Evolutionary conservation across 2,888 invertebrate genomes (phyloP).

Genomic region (Stenchaetothrips biformis): DNA sequence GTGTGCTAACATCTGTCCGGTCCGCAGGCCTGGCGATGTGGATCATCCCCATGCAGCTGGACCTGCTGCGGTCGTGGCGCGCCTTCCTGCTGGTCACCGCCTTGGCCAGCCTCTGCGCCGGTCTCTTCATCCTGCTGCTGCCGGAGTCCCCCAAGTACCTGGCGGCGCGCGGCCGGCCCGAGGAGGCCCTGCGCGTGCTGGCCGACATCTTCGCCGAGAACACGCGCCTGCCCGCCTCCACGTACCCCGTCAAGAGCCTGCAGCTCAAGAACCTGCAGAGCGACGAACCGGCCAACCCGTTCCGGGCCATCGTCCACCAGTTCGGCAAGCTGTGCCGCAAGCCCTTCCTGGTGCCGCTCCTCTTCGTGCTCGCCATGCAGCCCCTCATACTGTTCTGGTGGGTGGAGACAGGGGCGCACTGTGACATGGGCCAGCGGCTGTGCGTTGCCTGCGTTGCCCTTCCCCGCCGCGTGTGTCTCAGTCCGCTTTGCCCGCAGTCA

Average conservation of each 20-base stretch:
- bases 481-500: background rate
- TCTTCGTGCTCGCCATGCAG: background rate
- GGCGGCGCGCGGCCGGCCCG: background rate
- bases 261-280: background rate
- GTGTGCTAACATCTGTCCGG: background rate
- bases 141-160: conserved; percentile 8
- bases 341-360: background rate
- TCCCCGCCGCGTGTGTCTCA: too few relatives aligned
- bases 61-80: background rate
- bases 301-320: background rate
- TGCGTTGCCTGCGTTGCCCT: too few relatives aligned
- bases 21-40: background rate
- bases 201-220: background rate
- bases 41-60: background rate
- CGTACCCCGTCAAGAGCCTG: background rate
- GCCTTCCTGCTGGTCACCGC: background rate
- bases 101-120: background rate
- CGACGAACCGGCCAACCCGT: background rate
- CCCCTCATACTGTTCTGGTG: background rate
- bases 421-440: too few relatives aligned
- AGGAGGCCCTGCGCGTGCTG: background rate
- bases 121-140: background rate
- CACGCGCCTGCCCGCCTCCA: background rate
- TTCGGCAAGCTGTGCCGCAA: background rate
- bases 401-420: background rate